A percentile compares a stretch with the other conserved stretches of the same genome.
These are phyloP conservation scores for Chionoecetes opilio DNA, from an alignment of 1,140 invertebrate genomes.

Conservation along the genomic window DNA sequence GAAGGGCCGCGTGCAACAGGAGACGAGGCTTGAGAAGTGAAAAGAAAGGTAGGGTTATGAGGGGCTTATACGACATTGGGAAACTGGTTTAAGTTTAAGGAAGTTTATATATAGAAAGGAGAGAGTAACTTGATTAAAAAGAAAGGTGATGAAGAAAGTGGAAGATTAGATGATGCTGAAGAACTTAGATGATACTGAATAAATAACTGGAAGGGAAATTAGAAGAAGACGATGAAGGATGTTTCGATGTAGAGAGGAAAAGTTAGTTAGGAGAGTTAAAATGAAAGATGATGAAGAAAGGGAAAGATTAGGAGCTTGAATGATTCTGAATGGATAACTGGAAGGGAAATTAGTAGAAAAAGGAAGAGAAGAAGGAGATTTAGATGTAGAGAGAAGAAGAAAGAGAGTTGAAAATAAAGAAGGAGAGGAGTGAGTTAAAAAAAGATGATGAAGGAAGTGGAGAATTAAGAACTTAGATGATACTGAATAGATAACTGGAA, in stretches of 20 bases:
- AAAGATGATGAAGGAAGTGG: no score
- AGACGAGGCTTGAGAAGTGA: background rate
- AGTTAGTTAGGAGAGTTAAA: background rate
- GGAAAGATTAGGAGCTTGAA: background rate
- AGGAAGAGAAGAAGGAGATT: background rate
- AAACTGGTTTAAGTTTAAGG: no score
- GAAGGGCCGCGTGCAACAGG: background rate
- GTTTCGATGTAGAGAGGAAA: background rate
- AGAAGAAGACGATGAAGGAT: no score
- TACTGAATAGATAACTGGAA: no score
- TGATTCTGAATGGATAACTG: background rate
- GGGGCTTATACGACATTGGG: no score
- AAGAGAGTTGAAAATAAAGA: background rate
- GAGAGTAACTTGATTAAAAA: background rate
- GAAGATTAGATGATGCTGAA: background rate
- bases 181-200: background rate
- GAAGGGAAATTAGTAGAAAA: background rate
- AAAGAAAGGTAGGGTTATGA: no score
- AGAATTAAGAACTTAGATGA: no score
- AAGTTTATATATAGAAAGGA: background rate
- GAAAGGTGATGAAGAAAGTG: background rate
- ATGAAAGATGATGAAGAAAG: background rate
- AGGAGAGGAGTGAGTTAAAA: background rate
- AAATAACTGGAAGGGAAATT: background rate
- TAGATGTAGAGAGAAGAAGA: background rate